phyloP scores from a whole-genome alignment of 2,113 vertebrate species.

The Ivindomyrus marchei region DNA sequence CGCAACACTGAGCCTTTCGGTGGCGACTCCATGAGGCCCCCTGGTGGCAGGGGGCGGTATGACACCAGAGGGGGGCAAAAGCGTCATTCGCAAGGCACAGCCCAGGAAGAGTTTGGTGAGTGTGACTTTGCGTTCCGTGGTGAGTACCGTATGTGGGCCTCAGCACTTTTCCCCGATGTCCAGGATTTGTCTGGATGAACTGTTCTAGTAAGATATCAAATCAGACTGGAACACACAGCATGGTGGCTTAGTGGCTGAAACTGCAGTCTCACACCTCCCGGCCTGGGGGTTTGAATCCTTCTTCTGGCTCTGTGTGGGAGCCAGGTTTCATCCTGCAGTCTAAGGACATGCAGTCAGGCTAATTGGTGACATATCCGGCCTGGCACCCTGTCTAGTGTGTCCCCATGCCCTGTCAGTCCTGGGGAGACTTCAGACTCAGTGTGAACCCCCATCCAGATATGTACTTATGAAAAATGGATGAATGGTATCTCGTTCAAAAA shows the following conservation, averaged over 20 bases:
- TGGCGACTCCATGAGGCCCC: slow-evolving; percentile 86
- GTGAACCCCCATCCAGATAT: neutral
- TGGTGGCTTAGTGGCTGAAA: neutral
- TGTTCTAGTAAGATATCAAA: neutral
- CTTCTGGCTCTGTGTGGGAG: neutral
- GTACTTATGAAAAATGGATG: neutral
- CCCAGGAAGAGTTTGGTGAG: slow-evolving; percentile 72
- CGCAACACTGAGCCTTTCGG: slow-evolving; percentile 73
- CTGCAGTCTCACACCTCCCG: neutral
- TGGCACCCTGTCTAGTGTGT: neutral
- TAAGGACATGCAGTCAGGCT: neutral
- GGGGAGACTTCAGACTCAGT: neutral
- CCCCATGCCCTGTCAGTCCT: neutral
- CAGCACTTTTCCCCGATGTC: neutral
- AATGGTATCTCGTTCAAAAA: neutral
- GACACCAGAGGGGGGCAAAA: neutral
- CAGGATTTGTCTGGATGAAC: neutral
- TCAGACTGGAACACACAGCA: neutral
- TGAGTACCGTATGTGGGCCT: neutral
- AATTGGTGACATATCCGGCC: neutral
- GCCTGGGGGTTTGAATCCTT: neutral
- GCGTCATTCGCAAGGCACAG: neutral
- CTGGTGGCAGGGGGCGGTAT: slow-evolving; percentile 30
- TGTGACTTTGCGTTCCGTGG: slow-evolving; percentile 18
- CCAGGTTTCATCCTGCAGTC: neutral